Percentiles rank a stretch among this genome's conserved stretches.
Evolutionary conservation across 2,113 vertebrate genomes (phyloP).

Genomic region (Paracanthobrama guichenoti): DNA sequence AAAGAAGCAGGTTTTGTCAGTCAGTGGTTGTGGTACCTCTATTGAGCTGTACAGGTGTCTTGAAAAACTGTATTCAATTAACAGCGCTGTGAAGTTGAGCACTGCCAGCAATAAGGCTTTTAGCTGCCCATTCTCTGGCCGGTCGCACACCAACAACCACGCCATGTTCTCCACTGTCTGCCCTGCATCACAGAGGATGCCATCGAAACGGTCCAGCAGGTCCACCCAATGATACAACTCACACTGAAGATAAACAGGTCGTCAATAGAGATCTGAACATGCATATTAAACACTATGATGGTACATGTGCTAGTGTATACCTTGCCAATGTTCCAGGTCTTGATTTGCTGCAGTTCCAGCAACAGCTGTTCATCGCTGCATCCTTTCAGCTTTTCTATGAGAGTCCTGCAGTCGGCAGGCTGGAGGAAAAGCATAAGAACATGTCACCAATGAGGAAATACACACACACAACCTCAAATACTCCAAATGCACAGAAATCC

Average conservation of each 20-base stretch:
- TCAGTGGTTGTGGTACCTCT: slow-evolving; percentile 77
- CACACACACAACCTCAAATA: background rate
- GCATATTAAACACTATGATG: background rate
- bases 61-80: slow-evolving; percentile 97
- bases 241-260: slow-evolving; percentile 73
- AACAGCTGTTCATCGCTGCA: slow-evolving; percentile 92
- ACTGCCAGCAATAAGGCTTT: slow-evolving; percentile 92
- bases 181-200: slow-evolving; percentile 91
- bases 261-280: background rate
- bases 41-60: slow-evolving; percentile 97
- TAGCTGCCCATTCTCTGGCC: slow-evolving; percentile 87
- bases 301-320: slow-evolving; percentile 63
- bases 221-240: slow-evolving; percentile 99
- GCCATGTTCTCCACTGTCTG: slow-evolving; percentile 94
- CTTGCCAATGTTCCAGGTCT: slow-evolving; percentile 98
- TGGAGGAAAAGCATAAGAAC: slow-evolving; percentile 56
- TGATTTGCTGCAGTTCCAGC: slow-evolving; percentile 92
- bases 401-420: slow-evolving; percentile 94
- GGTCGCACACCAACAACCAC: slow-evolving; percentile 94
- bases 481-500: background rate
- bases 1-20: background rate
- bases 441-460: background rate
- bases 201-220: slow-evolving; percentile 93
- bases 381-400: slow-evolving; percentile 92
- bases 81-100: slow-evolving; percentile 94